Conservation (phyloP, 2,888 invertebrate species). For the Ophonus ardosiacus region DNA sequence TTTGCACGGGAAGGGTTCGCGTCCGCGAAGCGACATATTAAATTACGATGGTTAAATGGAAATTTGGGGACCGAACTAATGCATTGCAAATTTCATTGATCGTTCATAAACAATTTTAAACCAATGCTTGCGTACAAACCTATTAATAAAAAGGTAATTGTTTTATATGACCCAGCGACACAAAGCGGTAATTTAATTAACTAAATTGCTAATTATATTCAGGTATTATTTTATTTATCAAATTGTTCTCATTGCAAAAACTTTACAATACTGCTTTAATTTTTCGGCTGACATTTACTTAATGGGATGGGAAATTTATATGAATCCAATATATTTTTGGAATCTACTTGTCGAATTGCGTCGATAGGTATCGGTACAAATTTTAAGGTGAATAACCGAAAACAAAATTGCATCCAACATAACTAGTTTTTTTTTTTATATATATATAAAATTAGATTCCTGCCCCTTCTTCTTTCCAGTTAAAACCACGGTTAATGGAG, state of each 20-base stretch:
- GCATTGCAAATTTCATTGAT: slow-evolving; percentile 63
- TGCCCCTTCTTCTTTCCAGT: too few relatives aligned
- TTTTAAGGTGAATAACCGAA: too few relatives aligned
- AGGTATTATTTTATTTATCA: neutral
- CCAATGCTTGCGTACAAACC: slow-evolving; percentile 54
- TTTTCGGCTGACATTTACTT: too few relatives aligned
- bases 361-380: too few relatives aligned
- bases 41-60: slow-evolving; percentile 63
- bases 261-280: neutral
- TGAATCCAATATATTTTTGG: too few relatives aligned
- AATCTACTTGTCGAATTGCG: too few relatives aligned
- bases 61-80: slow-evolving; percentile 53
- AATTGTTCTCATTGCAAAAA: neutral
- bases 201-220: neutral
- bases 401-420: too few relatives aligned
- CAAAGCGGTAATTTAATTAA: slow-evolving; percentile 14
- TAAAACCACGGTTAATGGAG: too few relatives aligned
- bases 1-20: slow-evolving; percentile 10
- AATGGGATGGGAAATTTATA: too few relatives aligned
- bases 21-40: slow-evolving; percentile 54
- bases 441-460: too few relatives aligned
- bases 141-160: slow-evolving; percentile 52
- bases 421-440: too few relatives aligned
- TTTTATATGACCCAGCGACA: slow-evolving; percentile 32
- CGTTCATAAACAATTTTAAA: slow-evolving; percentile 60